Base-by-base conservation (phyloP, 2,113 vertebrate species). In the Sphyrna mokarran region DNA sequence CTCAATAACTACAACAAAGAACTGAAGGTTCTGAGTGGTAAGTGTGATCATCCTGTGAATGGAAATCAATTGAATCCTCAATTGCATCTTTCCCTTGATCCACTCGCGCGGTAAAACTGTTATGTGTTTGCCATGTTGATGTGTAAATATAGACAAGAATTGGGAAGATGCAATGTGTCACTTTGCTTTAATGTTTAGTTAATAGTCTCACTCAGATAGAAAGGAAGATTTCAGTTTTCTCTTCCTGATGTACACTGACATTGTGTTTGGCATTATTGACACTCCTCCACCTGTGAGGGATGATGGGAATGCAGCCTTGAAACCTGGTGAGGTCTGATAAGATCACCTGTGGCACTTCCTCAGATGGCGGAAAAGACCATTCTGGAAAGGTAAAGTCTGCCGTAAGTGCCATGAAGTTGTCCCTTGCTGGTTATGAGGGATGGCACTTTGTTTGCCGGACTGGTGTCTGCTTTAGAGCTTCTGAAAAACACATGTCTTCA, bases 1-100 rank as follows among this genome's bases (percentile, higher is more conserved):
- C 96, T 96, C 97, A 97, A 97, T 96, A 97, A 97, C 96, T 87
- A 94, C 95, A 3, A 4, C 33, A 90, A 96, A 96, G 78, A 96
- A 95, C 85, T 91, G 8, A 63, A 94, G 69, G 96, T 96, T 37
- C 95, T 96, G n/a, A 68, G 96, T 54, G 95, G 96, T 96, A 95
- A 96, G 96, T 70, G 54, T n/a, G 70, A 22, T 58, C n/a, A 80
- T 61, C 26, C 29, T 10, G 29, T 26, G 16, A 54, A 87, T 29
- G 43, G 22, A 61, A 61, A 90, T 61, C 1, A 37, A 37, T 80
- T 37, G 78, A n/a, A 26, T 90, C 54, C 87, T 90, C 87, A 13
- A 13, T 29, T 58, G 23, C 26, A 61, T 11, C 85, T 26, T 29
- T 48, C 0, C 8, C 58, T 10, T 54, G 3, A 5, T 26, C 48